These are phyloP conservation scores for Synergus japonicus DNA, from an alignment of 2,888 invertebrate genomes.

Conservation along the genomic window DNA sequence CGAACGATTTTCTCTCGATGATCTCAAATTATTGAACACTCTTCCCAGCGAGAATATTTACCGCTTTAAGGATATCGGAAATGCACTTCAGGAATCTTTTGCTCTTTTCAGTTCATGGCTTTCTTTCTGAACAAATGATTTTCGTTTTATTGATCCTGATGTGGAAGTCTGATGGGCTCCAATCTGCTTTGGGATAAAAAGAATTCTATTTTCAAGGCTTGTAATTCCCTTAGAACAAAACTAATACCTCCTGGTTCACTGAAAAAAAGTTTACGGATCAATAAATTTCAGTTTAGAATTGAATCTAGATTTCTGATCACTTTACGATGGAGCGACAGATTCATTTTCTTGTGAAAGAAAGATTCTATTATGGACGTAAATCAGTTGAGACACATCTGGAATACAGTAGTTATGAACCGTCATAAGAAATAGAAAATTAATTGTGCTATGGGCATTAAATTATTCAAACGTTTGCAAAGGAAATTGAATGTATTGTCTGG, in stretches of 20 bases:
- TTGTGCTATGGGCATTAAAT: too few relatives aligned
- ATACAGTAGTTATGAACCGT: neutral
- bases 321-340: neutral
- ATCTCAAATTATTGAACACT: conserved; percentile 26
- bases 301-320: too few relatives aligned
- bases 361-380: neutral
- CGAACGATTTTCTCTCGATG: neutral
- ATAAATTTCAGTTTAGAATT: too few relatives aligned
- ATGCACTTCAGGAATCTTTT: neutral
- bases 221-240: neutral
- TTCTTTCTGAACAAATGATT: neutral
- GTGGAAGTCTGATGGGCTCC: neutral
- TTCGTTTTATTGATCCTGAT: neutral
- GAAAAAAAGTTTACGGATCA: neutral
- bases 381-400: neutral
- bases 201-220: too few relatives aligned
- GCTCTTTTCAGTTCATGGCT: neutral
- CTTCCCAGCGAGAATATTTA: conserved; percentile 4
- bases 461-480: too few relatives aligned
- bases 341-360: neutral
- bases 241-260: conserved; percentile 4
- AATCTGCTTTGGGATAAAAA: neutral
- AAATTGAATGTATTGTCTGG: too few relatives aligned
- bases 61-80: conserved; percentile 27
- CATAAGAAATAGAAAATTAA: neutral